Evolutionary conservation across 2,113 vertebrate genomes (phyloP), one percentile per base, ranked within the genome.

Genomic region (Podarcis raffonei): DNA sequence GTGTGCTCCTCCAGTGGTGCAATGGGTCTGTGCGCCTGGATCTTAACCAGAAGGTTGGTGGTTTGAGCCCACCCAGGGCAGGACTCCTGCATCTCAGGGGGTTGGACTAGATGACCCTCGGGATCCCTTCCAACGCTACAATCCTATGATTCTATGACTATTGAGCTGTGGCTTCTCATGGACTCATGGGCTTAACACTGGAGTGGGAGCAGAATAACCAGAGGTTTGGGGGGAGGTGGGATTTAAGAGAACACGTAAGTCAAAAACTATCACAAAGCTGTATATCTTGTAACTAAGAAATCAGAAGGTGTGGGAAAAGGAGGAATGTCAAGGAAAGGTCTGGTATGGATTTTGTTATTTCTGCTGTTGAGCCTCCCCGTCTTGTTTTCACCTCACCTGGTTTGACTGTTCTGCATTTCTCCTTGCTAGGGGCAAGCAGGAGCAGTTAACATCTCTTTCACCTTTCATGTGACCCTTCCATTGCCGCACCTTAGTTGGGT

Each of bases 401-500:
- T 90, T 86, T 95, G 95, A 89, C 88, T 89, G 91, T 92, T 88
- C 65, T 8, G 4, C 71, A 77, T 96, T 96, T 89, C 94, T 95
- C 93, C 92, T 94, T 93, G 86, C 89, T 74, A 65, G 87, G 89
- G 90, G 92, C 81, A 96, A 96, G 89, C 83, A 69, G 39, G 91
- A 93, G 88, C 77, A 32, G 93, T 95, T 94, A 88, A 90, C 66
- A 3, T 53, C 0, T 94, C 84, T 66, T 89, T 97, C 92, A 95
- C 95, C 96, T 94, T 94, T 94, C 91, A 53, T 66, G 13, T 97
- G 96, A 97, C 96, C 96, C 93, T 95, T 93, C 93, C 30, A 1
- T 23, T 90, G 92, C 96, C 97, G 18, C 96, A 92, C 97, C 96
- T 97, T 88, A 95, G 91, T 93, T 96, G 94, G 95, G 92, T 97